Conservation (phyloP, 2,797 vertebrate species). For the Etheostoma perlongum region DNA sequence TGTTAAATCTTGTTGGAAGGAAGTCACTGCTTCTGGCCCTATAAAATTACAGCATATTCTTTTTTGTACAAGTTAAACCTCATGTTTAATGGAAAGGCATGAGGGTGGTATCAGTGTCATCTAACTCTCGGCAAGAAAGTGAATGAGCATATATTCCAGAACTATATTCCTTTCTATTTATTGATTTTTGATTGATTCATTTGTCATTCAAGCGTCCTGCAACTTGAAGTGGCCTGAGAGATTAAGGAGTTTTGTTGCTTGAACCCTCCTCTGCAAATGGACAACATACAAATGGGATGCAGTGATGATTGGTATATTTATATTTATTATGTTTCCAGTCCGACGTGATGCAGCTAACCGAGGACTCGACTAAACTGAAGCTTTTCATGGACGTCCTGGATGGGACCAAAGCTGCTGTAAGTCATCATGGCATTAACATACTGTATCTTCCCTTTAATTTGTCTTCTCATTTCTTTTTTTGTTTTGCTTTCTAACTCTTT, state of each 20-base stretch:
- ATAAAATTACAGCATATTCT: not conserved
- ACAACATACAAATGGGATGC: not conserved
- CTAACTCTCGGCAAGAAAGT: not conserved
- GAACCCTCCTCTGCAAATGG: not conserved
- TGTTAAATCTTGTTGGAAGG: not conserved
- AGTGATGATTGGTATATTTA: not conserved
- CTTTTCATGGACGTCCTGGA: slow-evolving; percentile 94
- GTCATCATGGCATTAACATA: slow-evolving; percentile 40
- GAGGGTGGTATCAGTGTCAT: not conserved
- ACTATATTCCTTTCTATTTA: not conserved
- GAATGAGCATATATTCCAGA: no score
- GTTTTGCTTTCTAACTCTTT: not conserved
- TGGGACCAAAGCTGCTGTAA: slow-evolving; percentile 92
- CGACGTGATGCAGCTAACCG: slow-evolving; percentile 93
- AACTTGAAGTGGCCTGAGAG: not conserved
- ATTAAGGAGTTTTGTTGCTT: not conserved
- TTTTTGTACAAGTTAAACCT: not conserved
- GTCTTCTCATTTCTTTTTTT: rapidly evolving
- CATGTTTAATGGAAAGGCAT: no score
- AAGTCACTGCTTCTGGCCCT: not conserved
- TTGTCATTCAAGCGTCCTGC: not conserved
- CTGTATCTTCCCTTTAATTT: not conserved
- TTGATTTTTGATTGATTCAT: not conserved
- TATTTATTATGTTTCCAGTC: slow-evolving; percentile 79
- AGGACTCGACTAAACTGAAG: slow-evolving; percentile 86